A percentile compares a stretch with the other conserved stretches of the same genome.
Evolutionary conservation across 2,113 vertebrate genomes (phyloP).

Genomic region (human): DNA sequence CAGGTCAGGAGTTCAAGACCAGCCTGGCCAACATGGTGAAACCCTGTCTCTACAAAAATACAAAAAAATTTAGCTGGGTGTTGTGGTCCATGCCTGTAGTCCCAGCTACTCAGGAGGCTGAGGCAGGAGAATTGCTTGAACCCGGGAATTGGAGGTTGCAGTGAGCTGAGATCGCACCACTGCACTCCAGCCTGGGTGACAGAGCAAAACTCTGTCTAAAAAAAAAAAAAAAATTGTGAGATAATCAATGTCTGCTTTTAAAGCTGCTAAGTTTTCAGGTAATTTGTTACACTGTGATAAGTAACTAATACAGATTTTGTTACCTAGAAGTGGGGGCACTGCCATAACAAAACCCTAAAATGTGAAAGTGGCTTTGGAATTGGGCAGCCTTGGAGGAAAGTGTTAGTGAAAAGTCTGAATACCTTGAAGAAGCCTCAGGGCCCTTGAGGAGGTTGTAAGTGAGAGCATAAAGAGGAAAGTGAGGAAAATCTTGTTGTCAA

Average conservation of each 20-base stretch:
- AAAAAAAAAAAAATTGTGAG: background rate
- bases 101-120: no score
- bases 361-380: background rate
- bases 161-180: no score
- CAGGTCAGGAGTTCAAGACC: no score
- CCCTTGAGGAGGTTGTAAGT: background rate
- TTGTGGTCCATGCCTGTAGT: no score
- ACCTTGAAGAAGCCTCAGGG: background rate
- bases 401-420: background rate
- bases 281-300: background rate
- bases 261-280: background rate
- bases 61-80: no score
- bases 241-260: background rate
- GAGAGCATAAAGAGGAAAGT: background rate
- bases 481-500: background rate
- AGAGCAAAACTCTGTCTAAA: background rate
- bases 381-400: background rate
- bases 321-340: background rate
- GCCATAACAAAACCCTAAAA: background rate
- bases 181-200: no score
- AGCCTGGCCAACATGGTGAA: no score
- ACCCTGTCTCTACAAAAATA: no score
- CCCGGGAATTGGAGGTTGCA: no score
- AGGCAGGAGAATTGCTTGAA: no score
- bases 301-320: background rate